Evolutionary conservation across 23 tunicate genomes (phyloP), one percentile per base, ranked within the genome.

Genomic region (Halocynthia aurantium): DNA sequence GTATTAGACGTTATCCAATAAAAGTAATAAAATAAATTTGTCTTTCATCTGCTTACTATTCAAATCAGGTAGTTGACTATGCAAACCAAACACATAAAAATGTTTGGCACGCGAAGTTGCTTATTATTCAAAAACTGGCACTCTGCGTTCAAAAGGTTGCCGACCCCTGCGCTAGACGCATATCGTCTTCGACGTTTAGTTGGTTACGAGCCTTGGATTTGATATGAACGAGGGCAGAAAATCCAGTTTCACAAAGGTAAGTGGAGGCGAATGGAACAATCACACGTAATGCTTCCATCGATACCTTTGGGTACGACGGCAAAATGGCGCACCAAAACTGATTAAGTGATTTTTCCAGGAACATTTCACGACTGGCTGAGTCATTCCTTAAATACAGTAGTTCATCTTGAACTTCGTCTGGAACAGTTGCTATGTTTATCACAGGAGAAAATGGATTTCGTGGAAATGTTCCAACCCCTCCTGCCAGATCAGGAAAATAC

Each of bases 131-230:
- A n/a, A n/a, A n/a, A n/a, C n/a, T n/a, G n/a, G n/a, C n/a, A n/a
- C n/a, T n/a, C n/a, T n/a, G n/a, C n/a, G n/a, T n/a, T n/a, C n/a
- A n/a, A n/a, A n/a, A n/a, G n/a, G n/a, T n/a, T n/a, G n/a, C n/a
- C n/a, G n/a, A n/a, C n/a, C n/a, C n/a, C 62, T 81, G 53, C 11
- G 85, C 85, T 71, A 84, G 76, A 57, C 92, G 85, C 81, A 85
- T 17, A 17, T 63, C 81, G 63, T 73, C 53, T 2, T 22, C 76
- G 2, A 71, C 76, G 10, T 71, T 71, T 22, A 71, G 17, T 71
- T 9, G 5, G 71, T 82, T 87, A 72, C 86, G 70, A 61, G 77
- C 77, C 73, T 87, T 87, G 9, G 85, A 76, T 75, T 80, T 80
- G 57, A 84, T 73, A 50, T 72, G 84, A 22, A 79, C 75, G 55